Conservation (phyloP, 2,797 vertebrate genomes). For the Diplodus puntazzo region DNA sequence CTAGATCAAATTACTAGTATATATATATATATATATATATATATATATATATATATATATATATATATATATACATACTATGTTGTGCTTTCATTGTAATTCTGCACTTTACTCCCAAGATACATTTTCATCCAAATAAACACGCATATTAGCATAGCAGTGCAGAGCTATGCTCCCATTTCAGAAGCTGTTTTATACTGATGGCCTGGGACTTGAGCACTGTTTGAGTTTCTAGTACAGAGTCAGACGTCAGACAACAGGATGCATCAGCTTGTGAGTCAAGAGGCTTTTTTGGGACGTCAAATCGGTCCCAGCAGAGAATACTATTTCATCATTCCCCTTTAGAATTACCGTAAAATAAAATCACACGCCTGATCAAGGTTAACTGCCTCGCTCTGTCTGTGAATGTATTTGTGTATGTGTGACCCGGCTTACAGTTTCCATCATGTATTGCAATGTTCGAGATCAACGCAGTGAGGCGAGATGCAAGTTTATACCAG, state of each 20-base stretch:
- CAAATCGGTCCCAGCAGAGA: conserved; percentile 25
- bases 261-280: background rate
- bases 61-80: too few relatives aligned
- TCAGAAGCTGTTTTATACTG: background rate
- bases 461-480: conserved; percentile 1
- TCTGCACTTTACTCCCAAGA: background rate
- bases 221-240: background rate
- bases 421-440: conserved; percentile 3
- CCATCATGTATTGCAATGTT: conserved; percentile 13
- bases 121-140: conserved; percentile 22
- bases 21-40: too few relatives aligned
- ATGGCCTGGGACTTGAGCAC: background rate
- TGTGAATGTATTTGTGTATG: conserved; percentile 4
- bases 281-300: conserved; percentile 5
- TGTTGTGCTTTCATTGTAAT: background rate
- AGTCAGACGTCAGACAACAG: background rate
- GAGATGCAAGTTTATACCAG: background rate
- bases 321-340: conserved; percentile 44
- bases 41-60: too few relatives aligned
- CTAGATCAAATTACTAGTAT: conserved; percentile 3
- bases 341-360: conserved; percentile 35
- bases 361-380: conserved; percentile 54
- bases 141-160: conserved; percentile 26
- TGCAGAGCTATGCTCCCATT: background rate
- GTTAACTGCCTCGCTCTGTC: background rate